Evolutionary conservation across 2,888 invertebrate genomes (phyloP), one percentile per base, ranked within the genome.

Genomic region (Pseudococcus viburni): DNA sequence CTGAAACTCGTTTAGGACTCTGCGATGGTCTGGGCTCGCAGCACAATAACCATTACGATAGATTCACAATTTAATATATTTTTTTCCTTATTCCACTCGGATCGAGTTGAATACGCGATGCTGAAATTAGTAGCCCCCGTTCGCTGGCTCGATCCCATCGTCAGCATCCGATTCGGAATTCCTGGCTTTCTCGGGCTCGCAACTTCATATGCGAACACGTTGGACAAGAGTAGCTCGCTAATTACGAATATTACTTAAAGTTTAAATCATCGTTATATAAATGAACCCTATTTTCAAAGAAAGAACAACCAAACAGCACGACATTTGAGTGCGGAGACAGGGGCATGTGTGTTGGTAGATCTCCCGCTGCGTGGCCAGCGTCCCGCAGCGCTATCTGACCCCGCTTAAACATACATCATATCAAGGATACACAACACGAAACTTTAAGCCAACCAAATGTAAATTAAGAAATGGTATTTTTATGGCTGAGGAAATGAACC

Each of bases 381-480:
- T 83, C 88, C 88, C 84, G 88, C 85, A 48, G 77, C 59, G 88
- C 84, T 84, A 88, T 84, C 88, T 87, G 87, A 87, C 87, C 87
- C 87, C 77, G 73, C 87, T 87, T 87, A 87, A 87, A 87, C 87
- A 87, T 87, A 87, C 87, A 87, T 87, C 87, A 87, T 87, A 87
- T 48, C 87, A 77, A 73, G 87, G 77, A 87, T 87, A 87, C 87
- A 77, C 77, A 87, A 87, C 87, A 77, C 73, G 77, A 87, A 48
- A 77, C 77, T 87, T 59, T 85, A 86, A 86, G 73, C 39, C 73
- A 87, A 77, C 87, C 87, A 87, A 87, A 87, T 87, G 87, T 87
- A 87, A 87, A 87, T 87, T 87, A 87, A 87, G 87, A 87, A 87
- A 87, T 87, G 87, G 87, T 87, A 87, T 87, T 87, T 87, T 87